Base-by-base conservation (phyloP, 2,888 invertebrate species). In the Epinotia ramella region DNA sequence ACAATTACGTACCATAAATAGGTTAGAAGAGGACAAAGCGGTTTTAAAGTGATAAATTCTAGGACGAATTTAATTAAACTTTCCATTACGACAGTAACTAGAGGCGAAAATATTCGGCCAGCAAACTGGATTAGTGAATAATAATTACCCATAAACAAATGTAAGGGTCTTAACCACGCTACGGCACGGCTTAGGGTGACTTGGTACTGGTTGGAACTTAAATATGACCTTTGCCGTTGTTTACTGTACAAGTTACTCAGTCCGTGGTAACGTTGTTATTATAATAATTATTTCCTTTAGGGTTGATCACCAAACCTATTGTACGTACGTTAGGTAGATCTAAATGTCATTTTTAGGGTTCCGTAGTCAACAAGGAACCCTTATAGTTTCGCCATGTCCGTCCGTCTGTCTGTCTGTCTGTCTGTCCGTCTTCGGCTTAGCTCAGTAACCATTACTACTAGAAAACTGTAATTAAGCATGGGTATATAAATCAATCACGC, bases 71-170 rank as follows among this genome's bases (percentile, higher is more conserved):
- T 60, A 70, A 81, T 82, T 82, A 82, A 82, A 80, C 79, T 81
- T 82, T 82, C 79, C 80, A 81, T 81, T 79, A 80, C 72, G 78
- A 80, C 78, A 78, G 79, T 79, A 71, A 71, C 75, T 71, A 79
- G 78, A 80, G 80, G 80, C 78, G 77, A 78, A 65, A 81, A 80
- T 77, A 79, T 79, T 77, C 78, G 78, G 78, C 77, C 77, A 77
- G 79, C 78, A 78, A 82, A 82, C 80, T 82, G 79, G 80, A 81
- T 83, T 81, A 81, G 80, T 82, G 80, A 84, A 82, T 82, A 84
- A 82, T 82, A 83, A 82, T 82, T 82, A 80, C 62, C 67, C 67
- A 76, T 80, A 78, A 82, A 79, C 79, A 80, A 84, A 83, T 81
- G 80, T 82, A 81, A 79, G 79, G 80, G 81, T 79, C 80, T 81